These are phyloP conservation scores for Oceanites oceanicus DNA, from an alignment of 2,113 vertebrate genomes.

Conservation along the genomic window DNA sequence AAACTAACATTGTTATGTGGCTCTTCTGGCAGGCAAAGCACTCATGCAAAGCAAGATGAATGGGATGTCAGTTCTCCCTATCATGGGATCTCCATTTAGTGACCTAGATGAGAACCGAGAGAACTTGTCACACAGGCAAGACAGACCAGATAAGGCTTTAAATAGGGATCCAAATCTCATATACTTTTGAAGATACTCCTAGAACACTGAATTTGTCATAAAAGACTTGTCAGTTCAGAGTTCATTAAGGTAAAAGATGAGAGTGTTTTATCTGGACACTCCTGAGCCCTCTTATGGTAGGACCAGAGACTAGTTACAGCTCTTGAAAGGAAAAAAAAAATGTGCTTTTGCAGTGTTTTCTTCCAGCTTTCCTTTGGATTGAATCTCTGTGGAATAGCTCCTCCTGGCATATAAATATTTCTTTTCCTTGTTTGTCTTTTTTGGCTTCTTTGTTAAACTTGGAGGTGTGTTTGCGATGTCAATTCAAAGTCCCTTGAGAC, in stretches of 20 bases:
- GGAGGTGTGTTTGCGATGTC: conserved; percentile 71
- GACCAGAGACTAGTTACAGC: conserved; percentile 4
- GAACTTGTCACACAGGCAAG: conserved; percentile 67
- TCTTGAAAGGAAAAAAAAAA: conserved; percentile 21
- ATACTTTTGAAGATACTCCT: conserved; percentile 62
- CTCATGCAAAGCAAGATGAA: conserved; percentile 78
- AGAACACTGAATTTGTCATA: conserved; percentile 74
- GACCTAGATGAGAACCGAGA: conserved; percentile 73
- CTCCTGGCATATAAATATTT: conserved; percentile 41
- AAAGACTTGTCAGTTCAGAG: conserved; percentile 74
- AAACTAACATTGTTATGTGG: conserved; percentile 67
- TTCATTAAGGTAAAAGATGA: conserved; percentile 78
- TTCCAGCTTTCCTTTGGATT: conserved; percentile 33
- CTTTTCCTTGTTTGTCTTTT: conserved; percentile 44
- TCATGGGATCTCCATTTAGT: conserved; percentile 76
- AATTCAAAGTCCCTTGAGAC: conserved; percentile 65
- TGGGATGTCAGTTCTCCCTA: conserved; percentile 71
- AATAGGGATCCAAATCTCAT: conserved; percentile 67
- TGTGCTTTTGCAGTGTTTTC: conserved; percentile 43
- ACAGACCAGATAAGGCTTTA: conserved; percentile 64
- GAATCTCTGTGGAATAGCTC: conserved; percentile 36
- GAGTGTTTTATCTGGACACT: conserved; percentile 64
- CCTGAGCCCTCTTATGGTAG: conserved; percentile 1
- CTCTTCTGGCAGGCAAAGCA: conserved; percentile 62
- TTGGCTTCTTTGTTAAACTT: conserved; percentile 67